Conservation (phyloP, 2,113 vertebrate genomes). For the Tor tambroides region DNA sequence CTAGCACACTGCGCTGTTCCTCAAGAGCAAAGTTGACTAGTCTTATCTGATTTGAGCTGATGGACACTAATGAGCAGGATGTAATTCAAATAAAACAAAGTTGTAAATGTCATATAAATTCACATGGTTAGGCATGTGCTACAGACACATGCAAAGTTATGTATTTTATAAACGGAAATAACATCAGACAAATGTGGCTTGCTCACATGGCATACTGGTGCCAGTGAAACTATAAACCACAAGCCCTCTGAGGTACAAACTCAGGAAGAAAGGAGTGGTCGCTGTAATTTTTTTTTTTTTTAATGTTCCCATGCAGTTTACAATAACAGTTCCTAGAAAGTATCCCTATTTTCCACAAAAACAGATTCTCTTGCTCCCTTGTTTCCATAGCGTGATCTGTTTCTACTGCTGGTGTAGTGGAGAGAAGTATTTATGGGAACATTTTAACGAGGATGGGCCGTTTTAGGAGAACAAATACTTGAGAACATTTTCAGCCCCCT, state of each 20-base stretch:
- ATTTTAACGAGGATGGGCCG: neutral
- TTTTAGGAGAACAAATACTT: constrained; percentile 2
- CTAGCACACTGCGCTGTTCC: neutral
- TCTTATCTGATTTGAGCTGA: constrained; percentile 1
- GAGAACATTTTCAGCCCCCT: neutral
- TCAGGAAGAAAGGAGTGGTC: constrained; percentile 24
- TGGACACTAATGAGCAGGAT: neutral
- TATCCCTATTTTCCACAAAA: constrained; percentile 27
- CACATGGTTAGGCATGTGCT: constrained; percentile 37
- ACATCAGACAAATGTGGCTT: constrained; percentile 27
- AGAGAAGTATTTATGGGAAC: constrained; percentile 23
- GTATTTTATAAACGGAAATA: constrained; percentile 15
- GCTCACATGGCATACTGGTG: constrained; percentile 10
- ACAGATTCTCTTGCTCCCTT: neutral
- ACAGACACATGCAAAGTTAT: neutral
- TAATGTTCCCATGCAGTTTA: neutral
- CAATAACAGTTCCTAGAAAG: constrained; percentile 53
- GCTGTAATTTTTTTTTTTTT: neutral
- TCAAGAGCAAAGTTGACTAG: neutral
- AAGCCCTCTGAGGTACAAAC: neutral
- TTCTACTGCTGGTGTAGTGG: neutral
- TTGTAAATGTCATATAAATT: constrained; percentile 10
- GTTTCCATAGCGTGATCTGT: constrained; percentile 40
- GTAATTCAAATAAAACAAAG: neutral
- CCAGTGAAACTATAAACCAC: constrained; percentile 30